Conservation (phyloP, 2,797 vertebrate genomes). For the Xenopus petersii region DNA sequence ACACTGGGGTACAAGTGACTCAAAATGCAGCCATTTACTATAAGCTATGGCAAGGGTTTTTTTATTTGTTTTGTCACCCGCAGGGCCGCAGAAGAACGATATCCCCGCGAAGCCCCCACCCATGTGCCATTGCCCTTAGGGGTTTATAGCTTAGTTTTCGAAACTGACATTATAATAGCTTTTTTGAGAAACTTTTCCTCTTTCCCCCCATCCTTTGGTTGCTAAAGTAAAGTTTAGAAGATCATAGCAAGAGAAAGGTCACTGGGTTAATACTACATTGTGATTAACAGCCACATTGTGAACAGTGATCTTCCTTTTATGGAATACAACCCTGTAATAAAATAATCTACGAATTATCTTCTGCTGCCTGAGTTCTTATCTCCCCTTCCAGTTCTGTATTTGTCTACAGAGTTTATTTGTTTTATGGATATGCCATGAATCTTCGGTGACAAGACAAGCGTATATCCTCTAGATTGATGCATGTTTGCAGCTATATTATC, state of each 20-base stretch:
- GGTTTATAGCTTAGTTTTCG: no score
- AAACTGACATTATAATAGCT: background rate
- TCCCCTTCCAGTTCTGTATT: slow-evolving; percentile 26
- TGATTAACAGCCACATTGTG: slow-evolving; percentile 13
- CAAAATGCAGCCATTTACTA: no score
- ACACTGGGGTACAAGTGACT: no score
- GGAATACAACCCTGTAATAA: slow-evolving; percentile 30
- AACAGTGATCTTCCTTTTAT: slow-evolving; percentile 35
- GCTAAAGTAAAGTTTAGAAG: background rate
- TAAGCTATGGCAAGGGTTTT: no score
- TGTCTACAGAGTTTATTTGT: slow-evolving; percentile 40
- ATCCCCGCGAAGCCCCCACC: no score
- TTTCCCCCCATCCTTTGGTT: background rate
- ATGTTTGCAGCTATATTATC: slow-evolving; percentile 34
- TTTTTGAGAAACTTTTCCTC: background rate
- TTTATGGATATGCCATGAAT: slow-evolving; percentile 40
- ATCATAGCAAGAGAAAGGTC: background rate
- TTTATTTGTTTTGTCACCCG: no score
- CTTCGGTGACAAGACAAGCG: slow-evolving; percentile 44
- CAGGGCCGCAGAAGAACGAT: no score
- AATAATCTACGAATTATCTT: slow-evolving; percentile 31
- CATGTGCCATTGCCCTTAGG: no score
- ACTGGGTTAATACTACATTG: slow-evolving; percentile 23
- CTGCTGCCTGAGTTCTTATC: slow-evolving; percentile 1
- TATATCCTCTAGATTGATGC: slow-evolving; percentile 46